Evolutionary conservation across 2,888 invertebrate genomes (phyloP), one percentile per base, ranked within the genome.

Genomic region (Scaptomyza parva): DNA sequence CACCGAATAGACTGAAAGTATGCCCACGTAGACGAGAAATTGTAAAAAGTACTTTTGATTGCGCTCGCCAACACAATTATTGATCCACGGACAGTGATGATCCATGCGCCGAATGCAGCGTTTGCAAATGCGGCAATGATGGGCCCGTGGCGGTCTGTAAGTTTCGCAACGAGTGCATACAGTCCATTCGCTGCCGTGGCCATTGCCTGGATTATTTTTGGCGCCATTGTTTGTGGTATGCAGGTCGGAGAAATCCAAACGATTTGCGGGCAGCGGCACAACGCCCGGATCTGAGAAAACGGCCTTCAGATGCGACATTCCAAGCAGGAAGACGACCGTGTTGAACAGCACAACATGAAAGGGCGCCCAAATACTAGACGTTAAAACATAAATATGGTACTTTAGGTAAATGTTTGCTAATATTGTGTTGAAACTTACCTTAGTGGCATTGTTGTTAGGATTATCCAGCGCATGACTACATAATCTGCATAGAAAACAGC

Each of bases 21-120:
- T 91, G 57, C 95, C 96, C 64, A 96, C 96, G 90, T 96, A 97
- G 40, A 96, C 93, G 70, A 97, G 93, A 93, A 97, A 97, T 89
- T 97, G 96, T 74, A 97, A 94, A 92, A 97, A 97, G 92, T 96
- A 97, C 91, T 97, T 97, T 92, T 97, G 97, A 93, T 98, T 97
- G 86, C 94, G 94, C 92, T 97, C 97, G 43, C 97, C 97, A 5
- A 97, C 97, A 91, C 97, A 97, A 91, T 98, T 98, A 91, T 98
- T 98, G 47, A 97, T 97, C 96, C 96, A 97, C 5, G 96, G 96
- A 91, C 97, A 97, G 91, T 97, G 97, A 45, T 91, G 91, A 60
- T 92, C 92, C 91, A 92, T 91, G 44, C 91, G 89, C 3, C 91
- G 85, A 54, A 97, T 95, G 89, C 97, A 97, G 70, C 96, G 93